Evolutionary conservation across 2,797 vertebrate genomes (phyloP).

Genomic region (Phalanger gymnotis): DNA sequence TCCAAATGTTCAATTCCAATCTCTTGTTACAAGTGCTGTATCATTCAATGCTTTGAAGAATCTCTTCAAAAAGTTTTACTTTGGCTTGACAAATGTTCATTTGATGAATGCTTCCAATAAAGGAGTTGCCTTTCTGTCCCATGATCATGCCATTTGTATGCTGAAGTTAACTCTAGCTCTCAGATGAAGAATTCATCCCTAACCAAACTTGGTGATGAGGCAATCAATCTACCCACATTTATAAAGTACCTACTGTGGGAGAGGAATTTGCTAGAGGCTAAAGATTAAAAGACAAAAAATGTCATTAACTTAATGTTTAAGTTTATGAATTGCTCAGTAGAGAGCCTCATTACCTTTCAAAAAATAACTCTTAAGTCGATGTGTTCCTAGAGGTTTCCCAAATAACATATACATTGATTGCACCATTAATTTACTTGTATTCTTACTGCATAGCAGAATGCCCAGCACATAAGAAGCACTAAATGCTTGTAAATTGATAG

Average conservation of each 20-base stretch:
- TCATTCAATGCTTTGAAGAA: neutral
- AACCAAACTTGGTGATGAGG: neutral
- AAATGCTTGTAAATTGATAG: neutral
- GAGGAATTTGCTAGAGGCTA: neutral
- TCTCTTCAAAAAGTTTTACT: neutral
- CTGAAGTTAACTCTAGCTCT: neutral
- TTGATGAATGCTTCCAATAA: neutral
- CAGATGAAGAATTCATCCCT: neutral
- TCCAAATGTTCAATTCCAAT: neutral
- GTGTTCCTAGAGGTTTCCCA: neutral
- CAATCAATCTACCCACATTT: neutral
- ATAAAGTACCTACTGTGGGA: neutral
- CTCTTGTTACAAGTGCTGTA: neutral
- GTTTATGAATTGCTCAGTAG: neutral
- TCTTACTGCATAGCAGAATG: neutral
- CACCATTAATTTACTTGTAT: neutral
- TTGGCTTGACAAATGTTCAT: neutral
- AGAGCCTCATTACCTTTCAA: neutral
- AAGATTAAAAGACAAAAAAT: neutral
- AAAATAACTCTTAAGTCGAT: neutral
- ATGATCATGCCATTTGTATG: neutral
- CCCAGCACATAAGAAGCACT: neutral
- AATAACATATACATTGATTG: neutral
- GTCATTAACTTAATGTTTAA: neutral
- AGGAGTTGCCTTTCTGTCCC: neutral